Conservation (phyloP, 2,113 vertebrate genomes). For the Lonchura striata region DNA sequence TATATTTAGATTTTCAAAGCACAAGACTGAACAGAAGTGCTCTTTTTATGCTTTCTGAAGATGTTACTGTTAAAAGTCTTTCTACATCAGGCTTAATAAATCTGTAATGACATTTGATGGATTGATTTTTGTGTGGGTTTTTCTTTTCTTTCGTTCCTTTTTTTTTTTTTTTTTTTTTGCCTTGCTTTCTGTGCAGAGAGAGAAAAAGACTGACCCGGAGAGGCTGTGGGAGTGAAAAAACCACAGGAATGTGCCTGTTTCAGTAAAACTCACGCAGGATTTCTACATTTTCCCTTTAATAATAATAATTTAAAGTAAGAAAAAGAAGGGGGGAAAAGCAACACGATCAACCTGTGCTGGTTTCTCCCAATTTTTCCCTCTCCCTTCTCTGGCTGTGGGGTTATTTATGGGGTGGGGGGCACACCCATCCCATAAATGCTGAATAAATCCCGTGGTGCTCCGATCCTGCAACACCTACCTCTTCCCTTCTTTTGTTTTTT, state of each 20-base stretch:
- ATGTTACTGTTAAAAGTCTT: constrained; percentile 83
- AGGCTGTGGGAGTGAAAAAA: not conserved
- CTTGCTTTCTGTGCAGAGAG: not conserved
- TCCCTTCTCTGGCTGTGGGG: not conserved
- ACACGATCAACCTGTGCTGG: not conserved
- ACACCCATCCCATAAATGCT: not conserved
- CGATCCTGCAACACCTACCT: not conserved
- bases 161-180: not conserved
- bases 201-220: not conserved
- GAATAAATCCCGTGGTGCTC: not conserved
- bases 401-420: constrained; percentile 29
- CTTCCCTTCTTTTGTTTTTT: not conserved
- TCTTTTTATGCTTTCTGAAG: constrained; percentile 84
- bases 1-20: constrained; percentile 89
- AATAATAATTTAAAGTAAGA: not conserved
- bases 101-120: constrained; percentile 86
- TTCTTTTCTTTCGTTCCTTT: not conserved
- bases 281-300: not conserved
- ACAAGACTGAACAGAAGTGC: constrained; percentile 82
- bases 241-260: not conserved
- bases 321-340: not conserved
- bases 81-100: constrained; percentile 86
- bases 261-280: not conserved
- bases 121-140: constrained; percentile 75
- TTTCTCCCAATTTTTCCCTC: not conserved